A percentile compares a stretch with the other conserved stretches of the same genome.
Evolutionary conservation across 2,113 vertebrate genomes (phyloP).

Genomic region (Tympanuchus pallidicinctus): DNA sequence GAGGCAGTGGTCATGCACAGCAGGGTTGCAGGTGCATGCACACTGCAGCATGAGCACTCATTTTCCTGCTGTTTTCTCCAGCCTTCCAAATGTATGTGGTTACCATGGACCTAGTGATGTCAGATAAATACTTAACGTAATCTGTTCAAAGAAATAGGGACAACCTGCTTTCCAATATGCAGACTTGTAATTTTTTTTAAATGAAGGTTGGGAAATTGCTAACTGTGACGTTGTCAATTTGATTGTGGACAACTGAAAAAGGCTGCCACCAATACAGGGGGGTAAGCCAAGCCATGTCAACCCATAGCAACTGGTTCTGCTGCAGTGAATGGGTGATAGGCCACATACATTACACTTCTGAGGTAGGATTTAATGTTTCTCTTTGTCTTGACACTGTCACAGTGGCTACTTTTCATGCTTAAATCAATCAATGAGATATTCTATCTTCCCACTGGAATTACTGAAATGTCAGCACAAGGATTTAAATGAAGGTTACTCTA

Average conservation of each 20-base stretch:
- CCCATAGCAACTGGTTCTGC: not conserved
- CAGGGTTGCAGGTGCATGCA: fast-evolving
- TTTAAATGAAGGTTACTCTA: not conserved
- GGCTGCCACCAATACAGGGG: fast-evolving
- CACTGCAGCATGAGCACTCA: fast-evolving
- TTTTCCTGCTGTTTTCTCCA: not conserved
- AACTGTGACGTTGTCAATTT: not conserved
- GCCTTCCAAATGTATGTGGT: not conserved
- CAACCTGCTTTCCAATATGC: not conserved
- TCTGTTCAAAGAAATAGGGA: not conserved
- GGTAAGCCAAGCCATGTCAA: fast-evolving
- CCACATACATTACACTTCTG: not conserved
- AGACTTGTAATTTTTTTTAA: not conserved
- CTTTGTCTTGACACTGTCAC: not conserved
- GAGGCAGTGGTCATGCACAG: fast-evolving
- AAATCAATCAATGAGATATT: not conserved
- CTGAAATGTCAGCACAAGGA: not conserved
- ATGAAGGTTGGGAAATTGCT: not conserved
- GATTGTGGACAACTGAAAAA: not conserved
- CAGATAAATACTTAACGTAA: not conserved
- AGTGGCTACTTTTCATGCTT: not conserved
- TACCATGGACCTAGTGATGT: not conserved
- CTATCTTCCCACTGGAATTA: not conserved
- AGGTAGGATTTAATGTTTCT: not conserved
- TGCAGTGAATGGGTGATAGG: not conserved